These are phyloP conservation scores for Belgica antarctica DNA, from an alignment of 2,888 invertebrate species.

Conservation along the genomic window DNA sequence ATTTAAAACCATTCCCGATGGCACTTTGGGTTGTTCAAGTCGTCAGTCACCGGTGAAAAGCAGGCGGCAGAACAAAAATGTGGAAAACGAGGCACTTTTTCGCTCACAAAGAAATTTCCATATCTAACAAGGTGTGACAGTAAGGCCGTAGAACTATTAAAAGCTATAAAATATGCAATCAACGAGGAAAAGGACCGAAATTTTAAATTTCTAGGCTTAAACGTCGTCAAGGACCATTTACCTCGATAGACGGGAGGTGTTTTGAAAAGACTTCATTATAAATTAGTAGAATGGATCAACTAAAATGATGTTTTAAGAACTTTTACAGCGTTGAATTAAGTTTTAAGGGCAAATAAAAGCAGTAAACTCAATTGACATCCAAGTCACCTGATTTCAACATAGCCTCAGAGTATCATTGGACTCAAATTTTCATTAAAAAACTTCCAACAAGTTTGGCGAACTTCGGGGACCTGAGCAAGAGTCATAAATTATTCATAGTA, in stretches of 20 bases:
- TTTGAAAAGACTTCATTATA: background rate
- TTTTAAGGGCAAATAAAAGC: background rate
- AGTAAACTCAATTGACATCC: no score
- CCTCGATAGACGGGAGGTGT: background rate
- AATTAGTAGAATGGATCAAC: slow-evolving; percentile 5
- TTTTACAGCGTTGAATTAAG: no score
- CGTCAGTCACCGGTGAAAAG: background rate
- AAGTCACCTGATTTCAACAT: no score
- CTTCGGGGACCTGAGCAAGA: background rate
- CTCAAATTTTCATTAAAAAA: background rate
- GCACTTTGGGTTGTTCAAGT: slow-evolving; percentile 26
- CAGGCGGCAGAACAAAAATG: background rate
- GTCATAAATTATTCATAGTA: background rate
- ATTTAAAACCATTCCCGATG: slow-evolving; percentile 28
- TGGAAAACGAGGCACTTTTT: background rate
- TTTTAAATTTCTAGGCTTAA: slow-evolving; percentile 10
- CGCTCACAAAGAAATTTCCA: background rate
- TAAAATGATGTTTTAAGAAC: background rate
- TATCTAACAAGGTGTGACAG: slow-evolving; percentile 12
- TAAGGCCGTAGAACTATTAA: slow-evolving; percentile 25
- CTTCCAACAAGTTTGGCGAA: background rate
- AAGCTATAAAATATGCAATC: slow-evolving; percentile 30
- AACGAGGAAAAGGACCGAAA: slow-evolving; percentile 23
- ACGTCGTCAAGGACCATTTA: slow-evolving; percentile 13
- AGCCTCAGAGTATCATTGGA: no score